Evolutionary conservation across 2,113 vertebrate species (phyloP).

Genomic region (Calypte anna): DNA sequence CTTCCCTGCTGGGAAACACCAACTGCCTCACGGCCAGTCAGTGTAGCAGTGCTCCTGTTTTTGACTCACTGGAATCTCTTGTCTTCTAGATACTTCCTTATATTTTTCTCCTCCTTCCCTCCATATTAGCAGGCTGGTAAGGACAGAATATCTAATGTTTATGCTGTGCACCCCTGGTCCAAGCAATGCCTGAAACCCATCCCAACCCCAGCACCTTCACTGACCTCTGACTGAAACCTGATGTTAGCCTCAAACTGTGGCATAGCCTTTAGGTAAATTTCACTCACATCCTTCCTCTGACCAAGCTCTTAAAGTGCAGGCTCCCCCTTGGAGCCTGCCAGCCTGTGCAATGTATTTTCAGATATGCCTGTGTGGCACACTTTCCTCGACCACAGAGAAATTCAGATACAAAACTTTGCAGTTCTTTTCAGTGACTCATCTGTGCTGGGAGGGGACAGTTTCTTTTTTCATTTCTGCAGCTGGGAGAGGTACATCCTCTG

Average conservation of each 20-base stretch:
- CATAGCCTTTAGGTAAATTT: neutral
- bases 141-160: neutral
- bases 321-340: neutral
- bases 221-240: neutral
- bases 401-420: neutral
- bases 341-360: neutral
- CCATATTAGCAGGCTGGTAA: neutral
- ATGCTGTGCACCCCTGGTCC: neutral
- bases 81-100: neutral
- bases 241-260: neutral
- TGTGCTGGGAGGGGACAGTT: neutral
- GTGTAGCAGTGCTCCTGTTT: neutral
- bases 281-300: neutral
- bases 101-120: neutral
- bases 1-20: neutral
- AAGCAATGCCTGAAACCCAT: neutral
- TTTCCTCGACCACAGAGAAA: neutral
- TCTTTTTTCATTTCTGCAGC: conserved; percentile 5
- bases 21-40: neutral
- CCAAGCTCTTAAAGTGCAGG: neutral
- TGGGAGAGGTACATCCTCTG: neutral
- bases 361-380: neutral
- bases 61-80: neutral
- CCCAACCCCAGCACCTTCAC: neutral
- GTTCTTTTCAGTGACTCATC: neutral